These are phyloP conservation scores for Erithacus rubecula DNA, from an alignment of 2,797 vertebrate genomes.

Conservation along the genomic window DNA sequence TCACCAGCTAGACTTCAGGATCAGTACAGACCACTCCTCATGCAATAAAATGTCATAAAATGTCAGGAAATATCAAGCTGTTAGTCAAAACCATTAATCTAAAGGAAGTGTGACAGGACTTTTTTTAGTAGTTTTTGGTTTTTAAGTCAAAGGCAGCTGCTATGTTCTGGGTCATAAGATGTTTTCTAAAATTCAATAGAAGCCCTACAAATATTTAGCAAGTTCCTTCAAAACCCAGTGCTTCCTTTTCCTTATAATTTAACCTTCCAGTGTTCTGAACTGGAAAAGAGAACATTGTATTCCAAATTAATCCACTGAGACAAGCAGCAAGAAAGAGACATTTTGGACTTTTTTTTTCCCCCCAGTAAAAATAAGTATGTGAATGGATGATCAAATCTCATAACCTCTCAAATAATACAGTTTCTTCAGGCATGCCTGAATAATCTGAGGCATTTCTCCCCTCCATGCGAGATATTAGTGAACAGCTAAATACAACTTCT, in stretches of 20 bases:
- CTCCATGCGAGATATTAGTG: background rate
- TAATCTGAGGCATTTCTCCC: background rate
- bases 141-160: conserved; percentile 65
- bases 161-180: conserved; percentile 59
- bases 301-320: conserved; percentile 35
- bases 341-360: background rate
- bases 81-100: conserved; percentile 46
- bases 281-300: conserved; percentile 46
- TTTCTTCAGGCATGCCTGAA: background rate
- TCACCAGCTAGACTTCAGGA: background rate
- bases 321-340: background rate
- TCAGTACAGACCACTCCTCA: background rate
- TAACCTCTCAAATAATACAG: background rate
- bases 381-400: background rate
- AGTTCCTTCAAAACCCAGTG: conserved; percentile 11
- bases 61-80: conserved; percentile 36
- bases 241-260: background rate
- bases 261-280: conserved; percentile 30
- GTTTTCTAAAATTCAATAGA: conserved; percentile 45
- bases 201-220: conserved; percentile 60
- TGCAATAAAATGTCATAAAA: conserved; percentile 40
- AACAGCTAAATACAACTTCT: background rate
- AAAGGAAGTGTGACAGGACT: conserved; percentile 51
- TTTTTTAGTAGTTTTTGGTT: background rate
- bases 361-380: background rate